Evolutionary conservation across 1,140 invertebrate genomes (phyloP).

Genomic region (Sinella curviseta): DNA sequence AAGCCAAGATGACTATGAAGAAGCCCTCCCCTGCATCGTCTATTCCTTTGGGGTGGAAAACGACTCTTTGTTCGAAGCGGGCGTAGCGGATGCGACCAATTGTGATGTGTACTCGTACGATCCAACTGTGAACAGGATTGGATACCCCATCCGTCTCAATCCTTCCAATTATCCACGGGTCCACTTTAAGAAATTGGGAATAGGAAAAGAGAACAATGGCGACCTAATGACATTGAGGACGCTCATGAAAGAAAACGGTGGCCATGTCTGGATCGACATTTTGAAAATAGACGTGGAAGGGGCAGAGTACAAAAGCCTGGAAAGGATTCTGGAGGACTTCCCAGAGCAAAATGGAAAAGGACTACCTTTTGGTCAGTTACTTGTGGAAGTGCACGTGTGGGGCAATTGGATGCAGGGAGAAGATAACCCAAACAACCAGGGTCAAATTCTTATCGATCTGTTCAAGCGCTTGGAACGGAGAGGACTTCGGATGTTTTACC

Average conservation of each 20-base stretch:
- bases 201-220: neutral
- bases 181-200: neutral
- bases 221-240: neutral
- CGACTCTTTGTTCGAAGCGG: slow-evolving; percentile 33
- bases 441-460: too few relatives aligned
- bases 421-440: too few relatives aligned
- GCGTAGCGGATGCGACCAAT: slow-evolving; percentile 12
- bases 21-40: neutral
- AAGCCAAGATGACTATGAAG: too few relatives aligned
- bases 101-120: slow-evolving; percentile 32
- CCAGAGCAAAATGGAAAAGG: neutral
- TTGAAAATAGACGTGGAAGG: slow-evolving; percentile 37
- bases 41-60: slow-evolving; percentile 33
- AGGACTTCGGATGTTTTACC: too few relatives aligned
- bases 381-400: slow-evolving; percentile 34
- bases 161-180: neutral
- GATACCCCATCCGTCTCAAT: neutral
- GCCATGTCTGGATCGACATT: slow-evolving; percentile 25
- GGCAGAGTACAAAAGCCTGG: neutral
- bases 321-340: slow-evolving; percentile 29
- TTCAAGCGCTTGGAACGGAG: too few relatives aligned
- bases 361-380: slow-evolving; percentile 36
- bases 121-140: neutral
- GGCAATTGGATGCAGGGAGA: too few relatives aligned
- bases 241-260: neutral